phyloP scores from a whole-genome alignment of 2,888 invertebrate genomes.

The Ferrisia virgata region DNA sequence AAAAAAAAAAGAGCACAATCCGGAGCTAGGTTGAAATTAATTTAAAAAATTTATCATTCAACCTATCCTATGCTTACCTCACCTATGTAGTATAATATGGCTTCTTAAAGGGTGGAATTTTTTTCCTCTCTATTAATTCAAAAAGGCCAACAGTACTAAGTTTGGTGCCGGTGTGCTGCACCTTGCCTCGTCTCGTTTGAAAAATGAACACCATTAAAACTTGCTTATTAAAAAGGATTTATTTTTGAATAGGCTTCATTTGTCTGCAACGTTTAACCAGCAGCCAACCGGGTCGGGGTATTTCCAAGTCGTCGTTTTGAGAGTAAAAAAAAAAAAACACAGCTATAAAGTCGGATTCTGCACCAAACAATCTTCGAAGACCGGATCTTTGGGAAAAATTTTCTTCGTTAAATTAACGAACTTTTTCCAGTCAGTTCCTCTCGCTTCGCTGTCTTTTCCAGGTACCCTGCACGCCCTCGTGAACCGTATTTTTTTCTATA shows the following conservation, averaged over 20 bases:
- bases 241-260: conserved; percentile 32
- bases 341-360: not conserved
- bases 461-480: not conserved
- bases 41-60: conserved; percentile 2
- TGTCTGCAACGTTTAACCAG: conserved; percentile 22
- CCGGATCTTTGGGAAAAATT: not conserved
- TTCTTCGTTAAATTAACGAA: not conserved
- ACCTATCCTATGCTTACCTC: not conserved
- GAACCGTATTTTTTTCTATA: not conserved
- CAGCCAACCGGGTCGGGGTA: too few species aligned
- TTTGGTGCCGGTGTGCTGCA: not conserved
- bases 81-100: not conserved
- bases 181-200: not conserved
- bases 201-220: conserved; percentile 32
- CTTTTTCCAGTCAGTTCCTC: not conserved
- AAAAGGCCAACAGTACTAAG: not conserved
- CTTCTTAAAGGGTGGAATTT: not conserved
- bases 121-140: not conserved
- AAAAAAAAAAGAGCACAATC: not conserved
- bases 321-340: not conserved
- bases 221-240: conserved; percentile 32
- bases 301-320: not conserved
- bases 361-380: not conserved
- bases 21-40: not conserved
- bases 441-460: not conserved